Evolutionary conservation across 35 echinoderm and acorn worm species (phyloP).

Genomic region (Ptychodera flava): DNA sequence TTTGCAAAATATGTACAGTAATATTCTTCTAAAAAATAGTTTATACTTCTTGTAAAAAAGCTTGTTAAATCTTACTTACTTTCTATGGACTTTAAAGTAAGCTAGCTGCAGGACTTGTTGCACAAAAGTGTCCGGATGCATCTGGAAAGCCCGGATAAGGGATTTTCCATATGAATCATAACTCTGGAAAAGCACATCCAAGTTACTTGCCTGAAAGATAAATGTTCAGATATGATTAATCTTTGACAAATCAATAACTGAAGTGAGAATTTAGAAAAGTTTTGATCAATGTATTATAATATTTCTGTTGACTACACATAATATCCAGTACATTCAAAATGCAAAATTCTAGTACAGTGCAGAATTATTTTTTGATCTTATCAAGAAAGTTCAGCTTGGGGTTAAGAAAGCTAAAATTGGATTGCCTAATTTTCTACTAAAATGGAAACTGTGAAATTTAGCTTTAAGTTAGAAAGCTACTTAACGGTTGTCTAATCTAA

Average conservation of each 20-base stretch:
- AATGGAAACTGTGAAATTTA: too few species aligned
- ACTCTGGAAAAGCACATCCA: conserved; percentile 35
- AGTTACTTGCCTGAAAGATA: conserved; percentile 44
- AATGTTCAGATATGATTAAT: background rate
- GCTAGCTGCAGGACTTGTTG: conserved; percentile 64
- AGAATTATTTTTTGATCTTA: too few species aligned
- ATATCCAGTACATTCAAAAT: background rate
- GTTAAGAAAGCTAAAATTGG: too few species aligned
- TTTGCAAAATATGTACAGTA: background rate
- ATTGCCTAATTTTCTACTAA: too few species aligned
- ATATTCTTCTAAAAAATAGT: background rate
- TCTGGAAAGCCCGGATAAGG: conserved; percentile 27
- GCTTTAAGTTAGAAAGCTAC: too few species aligned
- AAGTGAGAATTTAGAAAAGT: background rate
- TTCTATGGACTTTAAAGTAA: conserved; percentile 53
- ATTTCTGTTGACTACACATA: background rate
- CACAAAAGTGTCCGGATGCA: conserved; percentile 55
- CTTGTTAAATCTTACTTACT: too few species aligned
- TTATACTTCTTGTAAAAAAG: background rate
- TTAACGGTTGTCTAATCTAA: too few species aligned
- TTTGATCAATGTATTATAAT: background rate
- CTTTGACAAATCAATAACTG: background rate
- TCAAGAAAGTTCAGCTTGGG: too few species aligned
- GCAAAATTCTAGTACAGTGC: background rate
- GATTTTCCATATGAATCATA: conserved; percentile 45